Conservation (phyloP, 1,140 invertebrate genomes). For the Drosophila mayri region DNA sequence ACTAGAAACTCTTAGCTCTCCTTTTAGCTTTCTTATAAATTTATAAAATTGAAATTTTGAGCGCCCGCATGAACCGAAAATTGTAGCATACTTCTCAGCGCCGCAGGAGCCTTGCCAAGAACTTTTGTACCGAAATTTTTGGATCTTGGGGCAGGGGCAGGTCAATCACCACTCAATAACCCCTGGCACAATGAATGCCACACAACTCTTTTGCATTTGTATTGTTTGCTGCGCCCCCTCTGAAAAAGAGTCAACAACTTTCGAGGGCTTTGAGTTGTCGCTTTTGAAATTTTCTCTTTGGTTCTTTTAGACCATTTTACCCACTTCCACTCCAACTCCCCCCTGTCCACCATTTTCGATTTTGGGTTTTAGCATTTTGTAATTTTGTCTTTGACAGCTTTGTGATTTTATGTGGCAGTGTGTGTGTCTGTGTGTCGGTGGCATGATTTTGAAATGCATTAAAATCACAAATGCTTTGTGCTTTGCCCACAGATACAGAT, state of each 20-base stretch:
- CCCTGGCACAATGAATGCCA: conserved; percentile 39
- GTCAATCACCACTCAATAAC: conserved; percentile 73
- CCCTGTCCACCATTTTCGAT: conserved; percentile 20
- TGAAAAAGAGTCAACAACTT: conserved; percentile 42
- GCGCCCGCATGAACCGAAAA: conserved; percentile 40
- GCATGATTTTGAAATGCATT: conserved; percentile 55
- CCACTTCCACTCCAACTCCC: not conserved
- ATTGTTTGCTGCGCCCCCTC: conserved; percentile 14
- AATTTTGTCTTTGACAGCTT: conserved; percentile 74
- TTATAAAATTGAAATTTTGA: conserved; percentile 39
- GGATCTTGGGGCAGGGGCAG: conserved; percentile 13
- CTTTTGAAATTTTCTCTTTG: conserved; percentile 37
- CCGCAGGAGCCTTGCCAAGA: conserved; percentile 3
- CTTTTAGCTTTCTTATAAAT: conserved; percentile 10
- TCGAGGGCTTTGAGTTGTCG: conserved; percentile 43
- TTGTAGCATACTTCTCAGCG: conserved; percentile 63
- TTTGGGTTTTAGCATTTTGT: conserved; percentile 54
- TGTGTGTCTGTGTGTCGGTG: conserved; percentile 16
- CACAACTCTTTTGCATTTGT: conserved; percentile 54
- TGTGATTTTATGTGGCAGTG: conserved; percentile 9
- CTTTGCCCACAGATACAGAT: conserved; percentile 13
- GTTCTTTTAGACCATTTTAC: conserved; percentile 6
- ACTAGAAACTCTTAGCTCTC: not conserved
- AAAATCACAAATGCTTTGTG: conserved; percentile 43
- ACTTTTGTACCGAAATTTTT: conserved; percentile 3